Base-by-base conservation (phyloP, 2,113 vertebrate species). In the Jaculus jaculus region DNA sequence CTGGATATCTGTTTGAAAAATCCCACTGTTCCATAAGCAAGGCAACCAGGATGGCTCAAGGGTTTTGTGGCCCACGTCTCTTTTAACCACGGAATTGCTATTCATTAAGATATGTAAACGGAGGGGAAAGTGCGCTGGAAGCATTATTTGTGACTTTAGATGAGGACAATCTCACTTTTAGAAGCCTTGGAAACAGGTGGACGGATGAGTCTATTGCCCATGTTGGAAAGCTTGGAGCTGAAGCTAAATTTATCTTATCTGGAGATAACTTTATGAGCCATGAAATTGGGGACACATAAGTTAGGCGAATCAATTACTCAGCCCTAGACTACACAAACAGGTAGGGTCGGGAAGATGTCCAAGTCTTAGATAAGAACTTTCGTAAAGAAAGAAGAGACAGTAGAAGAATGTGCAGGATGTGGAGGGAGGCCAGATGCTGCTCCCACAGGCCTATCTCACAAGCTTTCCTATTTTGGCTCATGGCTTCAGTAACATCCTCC, bases 381-480 rank as follows among this genome's bases (percentile, higher is more conserved):
- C 9, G 17, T 7, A 30, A 61, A 65, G 32, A 71, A 28, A 10
- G 20, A 37, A 5, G 0, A 2, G 1, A 21, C 58, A 87, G n/a
- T 37, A 12, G n/a, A 4, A 23, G 58, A 34, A 37, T 20, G 26
- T 21, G 11, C 6, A 37, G 5, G 0, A 16, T 7, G 30, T 13
- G 30, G 37, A 28, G 34, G 34, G 6, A 10, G 42, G 51, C 17
- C 20, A 32, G 2, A 17, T 10, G 0, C 34, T 65, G 10, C 18
- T 42, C 7, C 17, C 10, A 5, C 47, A 5, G 20, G n/a, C 39
- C 3, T 6, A 20, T 18, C 20, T 3, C 1, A 2, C 20, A 23
- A 24, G 32, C 11, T 30, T 77, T 71, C 51, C 61, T 63, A 16
- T 15, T 61, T 51, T 73, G 80, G 15, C 37, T 65, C 20, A 47